Conservation (phyloP, 2,113 vertebrate genomes). For the Propithecus coquereli region DNA sequence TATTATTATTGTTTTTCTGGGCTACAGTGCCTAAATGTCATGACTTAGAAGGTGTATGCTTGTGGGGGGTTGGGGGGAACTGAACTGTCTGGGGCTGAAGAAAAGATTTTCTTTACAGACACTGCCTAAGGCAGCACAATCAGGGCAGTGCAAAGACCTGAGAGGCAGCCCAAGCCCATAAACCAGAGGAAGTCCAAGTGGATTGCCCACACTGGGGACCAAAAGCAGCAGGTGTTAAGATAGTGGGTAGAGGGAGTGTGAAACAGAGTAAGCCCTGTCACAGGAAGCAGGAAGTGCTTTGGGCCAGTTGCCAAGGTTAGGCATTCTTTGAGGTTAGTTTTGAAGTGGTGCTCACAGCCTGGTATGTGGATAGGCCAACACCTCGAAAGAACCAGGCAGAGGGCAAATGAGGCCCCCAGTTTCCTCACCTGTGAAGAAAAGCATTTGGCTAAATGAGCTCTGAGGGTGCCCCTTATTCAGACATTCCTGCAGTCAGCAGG, state of each 20-base stretch:
- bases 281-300: neutral
- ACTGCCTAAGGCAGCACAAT: neutral
- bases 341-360: neutral
- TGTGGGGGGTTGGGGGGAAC: too few species aligned
- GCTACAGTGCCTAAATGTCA: neutral
- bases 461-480: neutral
- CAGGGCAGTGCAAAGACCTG: neutral
- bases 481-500: neutral
- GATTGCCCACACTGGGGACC: neutral
- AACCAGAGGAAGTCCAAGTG: neutral
- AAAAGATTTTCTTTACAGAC: neutral
- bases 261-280: neutral
- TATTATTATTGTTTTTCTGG: conserved; percentile 1
- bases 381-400: neutral
- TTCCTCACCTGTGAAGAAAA: neutral
- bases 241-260: too few species aligned
- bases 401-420: neutral
- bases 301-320: neutral
- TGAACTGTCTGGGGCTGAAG: neutral
- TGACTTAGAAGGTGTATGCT: neutral
- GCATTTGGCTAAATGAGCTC: neutral
- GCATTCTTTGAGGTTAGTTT: neutral
- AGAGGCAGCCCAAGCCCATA: neutral
- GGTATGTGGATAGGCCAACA: neutral
- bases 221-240: neutral